A percentile compares a stretch with the other conserved stretches of the same genome.
Evolutionary conservation across 2,797 vertebrate species (phyloP).

Genomic region (Odontamblyopus lacepedii): DNA sequence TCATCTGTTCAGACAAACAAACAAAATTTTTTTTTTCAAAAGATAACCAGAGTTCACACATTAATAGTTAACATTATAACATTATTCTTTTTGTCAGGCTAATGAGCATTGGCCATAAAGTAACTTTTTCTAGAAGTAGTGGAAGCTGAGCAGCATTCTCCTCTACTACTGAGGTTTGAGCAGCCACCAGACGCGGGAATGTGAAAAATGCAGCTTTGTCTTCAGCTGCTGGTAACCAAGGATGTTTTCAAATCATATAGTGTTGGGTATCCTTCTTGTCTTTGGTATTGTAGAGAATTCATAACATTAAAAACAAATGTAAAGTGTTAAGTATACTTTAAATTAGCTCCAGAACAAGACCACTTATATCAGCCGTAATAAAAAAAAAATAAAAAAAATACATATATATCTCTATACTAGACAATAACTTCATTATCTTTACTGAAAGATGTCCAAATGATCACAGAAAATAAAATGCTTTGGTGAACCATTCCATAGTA

Average conservation of each 20-base stretch:
- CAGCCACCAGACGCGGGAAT: conserved; percentile 13
- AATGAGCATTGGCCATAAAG: conserved; percentile 4
- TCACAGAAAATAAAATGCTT: not conserved
- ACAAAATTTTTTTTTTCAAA: not conserved
- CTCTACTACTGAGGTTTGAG: conserved; percentile 2
- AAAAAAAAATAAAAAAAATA: not conserved
- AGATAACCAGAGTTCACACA: not conserved
- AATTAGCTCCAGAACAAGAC: not conserved
- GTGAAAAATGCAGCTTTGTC: conserved; percentile 11
- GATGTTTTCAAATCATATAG: conserved; percentile 7
- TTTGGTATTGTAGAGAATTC: not conserved
- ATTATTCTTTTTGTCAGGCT: not conserved
- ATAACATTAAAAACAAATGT: not conserved
- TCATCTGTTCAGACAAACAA: conserved; percentile 82
- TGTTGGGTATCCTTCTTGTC: conserved; percentile 2
- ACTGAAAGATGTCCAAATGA: not conserved
- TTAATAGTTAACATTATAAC: not conserved
- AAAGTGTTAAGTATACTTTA: not conserved
- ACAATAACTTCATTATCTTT: not conserved
- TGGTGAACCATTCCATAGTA: not conserved
- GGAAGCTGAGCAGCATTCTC: not conserved
- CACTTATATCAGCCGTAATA: not conserved
- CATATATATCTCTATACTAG: not conserved
- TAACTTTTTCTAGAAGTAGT: not conserved
- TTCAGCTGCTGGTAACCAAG: conserved; percentile 14